A percentile compares a stretch with the other conserved stretches of the same genome.
phyloP scores from a whole-genome alignment of 2,888 invertebrate genomes.

The Tenthredo livida region DNA sequence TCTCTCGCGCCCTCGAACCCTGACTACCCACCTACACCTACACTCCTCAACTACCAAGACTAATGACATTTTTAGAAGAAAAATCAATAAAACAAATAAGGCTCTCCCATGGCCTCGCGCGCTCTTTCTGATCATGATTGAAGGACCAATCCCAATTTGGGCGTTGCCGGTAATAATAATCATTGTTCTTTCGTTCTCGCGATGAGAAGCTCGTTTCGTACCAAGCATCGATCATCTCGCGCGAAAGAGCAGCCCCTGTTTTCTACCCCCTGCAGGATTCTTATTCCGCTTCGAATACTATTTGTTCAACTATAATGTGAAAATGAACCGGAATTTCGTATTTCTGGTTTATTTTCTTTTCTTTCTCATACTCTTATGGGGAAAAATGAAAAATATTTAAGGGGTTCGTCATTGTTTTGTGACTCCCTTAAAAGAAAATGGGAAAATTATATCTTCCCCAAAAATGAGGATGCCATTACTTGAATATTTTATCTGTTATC shows the following conservation, averaged over 20 bases:
- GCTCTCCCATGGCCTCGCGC: neutral
- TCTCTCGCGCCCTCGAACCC: conserved; percentile 33
- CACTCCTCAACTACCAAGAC: conserved; percentile 49
- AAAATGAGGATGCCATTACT: conserved; percentile 25
- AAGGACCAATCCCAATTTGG: conserved; percentile 7
- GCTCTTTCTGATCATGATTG: neutral
- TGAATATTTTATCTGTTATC: conserved; percentile 50
- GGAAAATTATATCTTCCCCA: conserved; percentile 46
- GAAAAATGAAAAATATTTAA: neutral
- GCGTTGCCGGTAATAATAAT: conserved; percentile 22
- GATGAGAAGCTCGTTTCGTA: conserved; percentile 18
- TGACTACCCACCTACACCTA: neutral
- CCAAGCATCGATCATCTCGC: conserved; percentile 20
- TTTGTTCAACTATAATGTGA: neutral
- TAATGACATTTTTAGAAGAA: conserved; percentile 58
- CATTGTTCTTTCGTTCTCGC: conserved; percentile 16
- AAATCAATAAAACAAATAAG: conserved; percentile 55
- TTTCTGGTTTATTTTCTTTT: neutral
- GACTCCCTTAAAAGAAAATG: neutral
- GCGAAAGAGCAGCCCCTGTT: neutral
- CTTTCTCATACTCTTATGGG: neutral
- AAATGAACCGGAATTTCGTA: neutral
- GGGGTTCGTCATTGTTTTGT: neutral
- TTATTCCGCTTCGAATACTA: neutral
- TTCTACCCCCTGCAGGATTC: neutral